phyloP scores from a whole-genome alignment of 1,140 invertebrate species.

The Archegozetes longisetosus region DNA sequence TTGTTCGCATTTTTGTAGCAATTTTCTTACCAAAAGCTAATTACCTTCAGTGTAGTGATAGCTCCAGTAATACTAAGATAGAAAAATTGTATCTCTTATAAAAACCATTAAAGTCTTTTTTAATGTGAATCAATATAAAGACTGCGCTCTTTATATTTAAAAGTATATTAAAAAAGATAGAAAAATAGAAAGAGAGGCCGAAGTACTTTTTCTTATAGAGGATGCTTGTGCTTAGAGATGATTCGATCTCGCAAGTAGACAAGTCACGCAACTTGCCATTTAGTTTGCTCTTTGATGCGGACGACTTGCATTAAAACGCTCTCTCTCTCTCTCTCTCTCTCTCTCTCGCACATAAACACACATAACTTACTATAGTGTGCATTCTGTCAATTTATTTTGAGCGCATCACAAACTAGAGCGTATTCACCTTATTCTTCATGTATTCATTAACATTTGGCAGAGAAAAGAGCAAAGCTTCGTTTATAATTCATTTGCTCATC shows the following conservation, averaged over 20 bases:
- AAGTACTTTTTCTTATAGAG: not conserved
- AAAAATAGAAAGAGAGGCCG: not conserved
- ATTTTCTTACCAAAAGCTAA: too few species aligned
- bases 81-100: not conserved
- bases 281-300: not conserved
- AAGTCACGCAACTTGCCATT: not conserved
- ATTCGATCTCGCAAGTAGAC: not conserved
- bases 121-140: not conserved
- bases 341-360: not conserved
- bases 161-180: too few species aligned
- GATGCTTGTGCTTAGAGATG: not conserved
- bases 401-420: not conserved
- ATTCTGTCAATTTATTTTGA: not conserved
- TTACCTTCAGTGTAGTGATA: too few species aligned
- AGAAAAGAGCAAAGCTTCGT: not conserved
- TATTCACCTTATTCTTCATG: not conserved
- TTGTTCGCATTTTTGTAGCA: too few species aligned
- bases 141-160: too few species aligned
- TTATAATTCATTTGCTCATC: not conserved
- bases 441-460: not conserved
- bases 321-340: not conserved
- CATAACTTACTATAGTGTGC: not conserved
- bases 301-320: not conserved
- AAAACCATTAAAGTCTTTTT: not conserved
- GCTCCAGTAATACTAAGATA: not conserved